phyloP scores from a whole-genome alignment of 1,140 invertebrate species.

The Cryptotermes secundus region DNA sequence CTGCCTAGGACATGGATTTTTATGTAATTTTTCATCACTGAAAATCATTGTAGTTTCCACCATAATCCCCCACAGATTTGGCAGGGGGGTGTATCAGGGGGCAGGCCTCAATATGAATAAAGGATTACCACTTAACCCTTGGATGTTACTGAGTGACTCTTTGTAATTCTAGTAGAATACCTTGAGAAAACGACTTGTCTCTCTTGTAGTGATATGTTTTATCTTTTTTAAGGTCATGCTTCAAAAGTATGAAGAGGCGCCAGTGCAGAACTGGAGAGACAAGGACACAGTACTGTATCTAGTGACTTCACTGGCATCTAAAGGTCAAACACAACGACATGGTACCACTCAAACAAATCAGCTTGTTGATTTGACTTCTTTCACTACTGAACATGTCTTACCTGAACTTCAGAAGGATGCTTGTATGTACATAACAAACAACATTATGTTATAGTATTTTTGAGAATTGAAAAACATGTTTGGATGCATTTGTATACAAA shows the following conservation, averaged over 20 bases:
- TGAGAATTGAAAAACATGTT: too few species aligned
- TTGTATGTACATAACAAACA: slow-evolving; percentile 52
- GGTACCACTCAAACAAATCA: slow-evolving; percentile 89
- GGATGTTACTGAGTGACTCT: too few species aligned
- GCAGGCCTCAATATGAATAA: too few species aligned
- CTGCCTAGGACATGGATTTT: too few species aligned
- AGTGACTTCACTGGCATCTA: slow-evolving; percentile 89
- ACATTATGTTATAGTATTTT: neutral
- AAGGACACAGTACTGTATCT: slow-evolving; percentile 97
- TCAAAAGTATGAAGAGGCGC: slow-evolving; percentile 72
- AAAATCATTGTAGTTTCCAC: too few species aligned
- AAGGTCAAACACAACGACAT: slow-evolving; percentile 86
- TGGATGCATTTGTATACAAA: too few species aligned
- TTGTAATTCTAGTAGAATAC: too few species aligned
- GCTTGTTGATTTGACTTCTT: slow-evolving; percentile 85
- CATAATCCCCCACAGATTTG: too few species aligned
- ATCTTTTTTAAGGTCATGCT: slow-evolving; percentile 67
- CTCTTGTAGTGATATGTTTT: neutral
- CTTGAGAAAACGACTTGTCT: too few species aligned
- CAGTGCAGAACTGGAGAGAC: slow-evolving; percentile 79
- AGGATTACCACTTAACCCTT: too few species aligned
- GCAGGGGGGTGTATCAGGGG: too few species aligned
- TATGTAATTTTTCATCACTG: too few species aligned
- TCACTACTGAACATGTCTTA: slow-evolving; percentile 80
- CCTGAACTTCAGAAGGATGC: slow-evolving; percentile 78